Base-by-base conservation (phyloP, 2,888 invertebrate species). In the Leptinotarsa juncta region DNA sequence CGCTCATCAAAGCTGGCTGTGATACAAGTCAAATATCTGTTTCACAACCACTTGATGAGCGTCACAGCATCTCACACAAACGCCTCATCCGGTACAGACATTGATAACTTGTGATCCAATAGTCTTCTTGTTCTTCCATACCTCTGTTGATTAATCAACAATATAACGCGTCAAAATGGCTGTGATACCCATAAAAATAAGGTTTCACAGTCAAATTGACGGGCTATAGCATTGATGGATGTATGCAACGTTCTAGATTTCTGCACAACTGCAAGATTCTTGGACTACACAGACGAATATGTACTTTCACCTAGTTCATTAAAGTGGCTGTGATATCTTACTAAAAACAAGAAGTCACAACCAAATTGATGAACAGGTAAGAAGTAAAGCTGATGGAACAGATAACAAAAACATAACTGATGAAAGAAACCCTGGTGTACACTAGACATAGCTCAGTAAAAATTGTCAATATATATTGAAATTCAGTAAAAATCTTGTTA, bases 1-100 rank as follows among this genome's bases (percentile, higher is more conserved):
- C 94, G 96, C 96, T 96, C 96, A 96, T 96, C 96, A 96, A 97
- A 96, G 96, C 97, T 96, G 96, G 96, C 96, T 97, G 96, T 96
- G 96, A 96, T 96, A 96, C 95, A 95, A 90, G 84, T 83, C 85
- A 84, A 86, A 87, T 83, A 84, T 87, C 92, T 95, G 96, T 91
- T 93, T 91, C 90, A 95, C 96, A 95, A 90, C 94, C 95, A 95
- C 94, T 94, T 96, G 95, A 96, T 92, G 95, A 95, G 95, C 90
- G 91, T 89, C 90, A 90, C 89, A 77, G 74, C 79, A 79, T 77
- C 74, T 77, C 74, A 42, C 42, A 42, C 42, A 69, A 70, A 32
- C 16, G 65, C 16, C 51, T 15, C 20, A 23, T 72, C 53, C 42
- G 10, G 23, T 23, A 42, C 60, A 50, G 26, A 26, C 5, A 32